These are phyloP conservation scores for Holocentrus rufus DNA, from an alignment of 2,797 vertebrate species.

Conservation along the genomic window DNA sequence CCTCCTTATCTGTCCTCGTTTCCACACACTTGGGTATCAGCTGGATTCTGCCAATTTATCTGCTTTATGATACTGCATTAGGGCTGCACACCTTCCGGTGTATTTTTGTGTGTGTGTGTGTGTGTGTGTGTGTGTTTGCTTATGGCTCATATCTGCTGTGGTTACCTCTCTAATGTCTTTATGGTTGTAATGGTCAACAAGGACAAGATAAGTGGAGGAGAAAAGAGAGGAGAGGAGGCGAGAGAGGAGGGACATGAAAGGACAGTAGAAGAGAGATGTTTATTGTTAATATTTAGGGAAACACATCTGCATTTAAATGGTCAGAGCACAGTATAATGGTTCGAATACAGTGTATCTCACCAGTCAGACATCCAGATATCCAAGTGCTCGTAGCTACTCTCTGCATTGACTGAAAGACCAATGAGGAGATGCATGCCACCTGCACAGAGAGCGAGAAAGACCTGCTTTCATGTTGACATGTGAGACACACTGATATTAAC, in stretches of 20 bases:
- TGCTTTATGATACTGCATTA: slow-evolving; percentile 55
- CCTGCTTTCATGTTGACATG: no score
- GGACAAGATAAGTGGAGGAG: background rate
- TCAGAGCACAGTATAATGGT: no score
- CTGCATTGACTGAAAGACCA: no score
- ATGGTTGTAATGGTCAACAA: slow-evolving; percentile 49
- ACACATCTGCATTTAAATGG: no score
- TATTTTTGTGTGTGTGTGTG: background rate
- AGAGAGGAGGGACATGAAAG: background rate
- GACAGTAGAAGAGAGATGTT: background rate
- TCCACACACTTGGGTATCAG: slow-evolving; percentile 31
- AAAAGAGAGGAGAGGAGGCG: background rate
- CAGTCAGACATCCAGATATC: no score
- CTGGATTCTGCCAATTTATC: slow-evolving; percentile 36
- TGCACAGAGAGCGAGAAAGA: no score
- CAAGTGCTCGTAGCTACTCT: no score
- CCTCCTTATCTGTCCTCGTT: slow-evolving; percentile 50
- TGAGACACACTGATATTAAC: no score
- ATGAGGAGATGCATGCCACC: no score
- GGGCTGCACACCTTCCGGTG: slow-evolving; percentile 26
- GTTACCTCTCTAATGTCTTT: slow-evolving; percentile 58
- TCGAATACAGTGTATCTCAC: no score
- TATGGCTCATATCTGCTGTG: slow-evolving; percentile 59
- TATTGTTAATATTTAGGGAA: background rate
- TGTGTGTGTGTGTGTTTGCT: slow-evolving; percentile 34